phyloP scores from a whole-genome alignment of 2,113 vertebrate species.

The Xerus inauris region DNA sequence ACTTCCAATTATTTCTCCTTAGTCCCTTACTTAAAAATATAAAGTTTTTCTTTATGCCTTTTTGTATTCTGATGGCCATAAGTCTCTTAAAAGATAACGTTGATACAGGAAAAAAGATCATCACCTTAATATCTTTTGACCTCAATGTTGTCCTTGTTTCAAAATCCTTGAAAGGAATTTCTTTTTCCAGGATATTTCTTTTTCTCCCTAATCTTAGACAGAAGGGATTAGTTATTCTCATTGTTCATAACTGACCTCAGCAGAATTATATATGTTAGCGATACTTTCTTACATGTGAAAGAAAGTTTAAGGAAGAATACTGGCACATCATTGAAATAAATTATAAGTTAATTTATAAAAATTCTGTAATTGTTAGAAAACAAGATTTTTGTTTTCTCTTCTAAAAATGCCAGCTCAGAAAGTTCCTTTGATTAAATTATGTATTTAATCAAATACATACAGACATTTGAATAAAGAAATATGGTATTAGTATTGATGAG shows the following conservation, averaged over 20 bases:
- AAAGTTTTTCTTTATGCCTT: neutral
- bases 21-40: neutral
- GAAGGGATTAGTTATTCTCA: neutral
- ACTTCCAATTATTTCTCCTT: neutral
- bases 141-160: neutral
- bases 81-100: neutral
- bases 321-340: neutral
- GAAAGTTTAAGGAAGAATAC: neutral
- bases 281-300: neutral
- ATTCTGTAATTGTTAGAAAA: neutral
- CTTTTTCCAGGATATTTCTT: neutral
- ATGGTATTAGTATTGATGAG: neutral
- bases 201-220: neutral
- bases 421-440: neutral
- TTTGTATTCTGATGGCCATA: neutral
- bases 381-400: neutral
- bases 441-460: too few species aligned
- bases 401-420: neutral
- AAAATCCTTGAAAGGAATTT: neutral
- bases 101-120: neutral
- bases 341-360: neutral
- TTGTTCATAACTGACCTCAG: neutral
- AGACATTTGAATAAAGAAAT: constrained; percentile 21
- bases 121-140: neutral
- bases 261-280: neutral